Evolutionary conservation across 2,888 invertebrate genomes (phyloP), one percentile per base, ranked within the genome.

Genomic region (Atherix ibis): DNA sequence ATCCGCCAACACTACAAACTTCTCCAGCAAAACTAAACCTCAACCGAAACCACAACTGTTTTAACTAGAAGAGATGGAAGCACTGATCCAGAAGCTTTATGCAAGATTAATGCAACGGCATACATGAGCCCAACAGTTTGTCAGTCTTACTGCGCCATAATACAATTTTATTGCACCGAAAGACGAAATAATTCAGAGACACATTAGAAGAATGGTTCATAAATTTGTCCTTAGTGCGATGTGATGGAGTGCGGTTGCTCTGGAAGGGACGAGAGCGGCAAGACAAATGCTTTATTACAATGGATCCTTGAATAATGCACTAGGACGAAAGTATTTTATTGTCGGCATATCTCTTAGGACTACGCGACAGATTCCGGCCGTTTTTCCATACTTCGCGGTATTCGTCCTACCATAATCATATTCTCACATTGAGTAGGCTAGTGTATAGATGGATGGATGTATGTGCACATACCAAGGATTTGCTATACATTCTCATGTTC

Each of bases 281-380:
- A 40, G 36, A 40, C 42, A 46, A 46, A 46, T 46, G 46, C 46
- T 46, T 46, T 46, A 46, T 46, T 44, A 44, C 46, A 44, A 46
- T 43, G 43, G 37, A 40, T 31, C 38, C 32, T 39, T 46, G 44
- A 46, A 46, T 46, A 44, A 46, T 46, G 46, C 44, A 46, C 46
- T 42, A 45, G 43, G 35, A 40, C 37, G 33, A 40, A 43, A 35
- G 42, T 43, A 41, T 42, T 44, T 44, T 42, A 44, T 42, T 42
- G 41, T 42, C 37, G 36, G 38, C 41, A 26, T 5, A 8, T 5
- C 26, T 26, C n/a, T n/a, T 10, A 8, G 26, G 5, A 26, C 26
- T 6, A 22, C 10, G 22, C 22, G 22, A 22, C 10, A 10, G 22
- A 22, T 22, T 22, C 6, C 6, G 10, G 22, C 6, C 10, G 6